phyloP scores from a whole-genome alignment of 2,113 vertebrate species.

The Hypomesus transpacificus region DNA sequence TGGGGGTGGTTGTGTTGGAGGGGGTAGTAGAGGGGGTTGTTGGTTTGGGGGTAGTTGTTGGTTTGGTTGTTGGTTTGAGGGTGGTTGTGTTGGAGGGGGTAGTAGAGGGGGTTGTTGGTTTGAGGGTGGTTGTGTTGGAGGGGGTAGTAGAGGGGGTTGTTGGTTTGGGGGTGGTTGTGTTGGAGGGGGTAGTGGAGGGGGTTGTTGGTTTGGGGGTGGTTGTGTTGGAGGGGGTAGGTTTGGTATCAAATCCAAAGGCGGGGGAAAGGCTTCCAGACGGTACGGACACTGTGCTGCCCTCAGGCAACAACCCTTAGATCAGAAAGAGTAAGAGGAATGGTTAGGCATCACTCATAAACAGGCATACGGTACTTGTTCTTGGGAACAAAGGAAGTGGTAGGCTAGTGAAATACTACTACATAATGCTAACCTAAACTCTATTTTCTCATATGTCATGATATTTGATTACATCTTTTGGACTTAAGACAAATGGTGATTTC shows the following conservation, averaged over 20 bases:
- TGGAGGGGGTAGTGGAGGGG: background rate
- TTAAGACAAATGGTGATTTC: no score
- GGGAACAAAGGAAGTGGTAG: background rate
- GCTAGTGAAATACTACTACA: background rate
- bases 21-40: background rate
- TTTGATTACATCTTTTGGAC: no score
- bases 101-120: background rate
- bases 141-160: background rate
- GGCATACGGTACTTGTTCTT: background rate
- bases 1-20: background rate
- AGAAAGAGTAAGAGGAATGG: conserved; percentile 13
- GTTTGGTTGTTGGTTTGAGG: no score
- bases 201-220: background rate
- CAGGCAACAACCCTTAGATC: conserved; percentile 38
- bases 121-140: background rate
- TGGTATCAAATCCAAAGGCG: background rate
- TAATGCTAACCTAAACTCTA: no score
- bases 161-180: background rate
- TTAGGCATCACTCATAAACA: background rate
- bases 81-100: background rate
- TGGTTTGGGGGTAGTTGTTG: rapidly evolving
- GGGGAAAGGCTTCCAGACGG: conserved; percentile 33
- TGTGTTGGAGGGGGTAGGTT: background rate
- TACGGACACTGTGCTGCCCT: background rate
- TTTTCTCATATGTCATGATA: no score